Evolutionary conservation across 1,140 invertebrate species (phyloP), one percentile per base, ranked within the genome.

Genomic region (Orius insidiosus): DNA sequence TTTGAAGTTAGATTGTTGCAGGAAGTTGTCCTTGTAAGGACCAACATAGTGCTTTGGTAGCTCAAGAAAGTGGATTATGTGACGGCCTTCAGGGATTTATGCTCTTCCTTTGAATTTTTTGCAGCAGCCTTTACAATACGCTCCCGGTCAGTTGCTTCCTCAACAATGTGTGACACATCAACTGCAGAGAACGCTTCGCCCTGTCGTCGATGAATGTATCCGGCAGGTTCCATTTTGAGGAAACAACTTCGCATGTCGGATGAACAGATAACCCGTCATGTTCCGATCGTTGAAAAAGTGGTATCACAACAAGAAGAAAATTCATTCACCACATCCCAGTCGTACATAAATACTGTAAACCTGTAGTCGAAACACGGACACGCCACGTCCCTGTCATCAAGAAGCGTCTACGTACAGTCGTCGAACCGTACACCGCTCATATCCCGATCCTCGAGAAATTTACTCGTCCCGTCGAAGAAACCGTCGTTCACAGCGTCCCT

Each of bases 361-460:
- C 35, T 15, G 45, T 47, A 33, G 24, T 34, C 8, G 45, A 47
- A 32, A 34, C 30, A 1, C 1, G 37, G 7, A 47, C 45, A 4
- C 10, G 8, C 8, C 45, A 47, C 16, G 31, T 39, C 14, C 45
- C 45, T 9, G 37, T 47, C 4, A 30, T 35, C 5, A 47, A 47
- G 30, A 11, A 13, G 7, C 35, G 45, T 4, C 13, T 47, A 1
- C 14, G 30, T 10, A 30, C 45, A 9, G 35, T 47, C 3, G 33
- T 47, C 37, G 30, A 47, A 14, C 35, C 36, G 1, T 47, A 47
- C 36, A 47, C 45, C 19, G 14, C 11, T 8, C 45, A 47, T 18
- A 18, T 47, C 9, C 45, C 45, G 15, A 24, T 47, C 9, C 9
- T 16, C 6, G 13, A 40, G 18, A 38, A 31, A 14, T 47, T 16